phyloP scores from a whole-genome alignment of 2,888 invertebrate species.

The Apotomis betuletana region DNA sequence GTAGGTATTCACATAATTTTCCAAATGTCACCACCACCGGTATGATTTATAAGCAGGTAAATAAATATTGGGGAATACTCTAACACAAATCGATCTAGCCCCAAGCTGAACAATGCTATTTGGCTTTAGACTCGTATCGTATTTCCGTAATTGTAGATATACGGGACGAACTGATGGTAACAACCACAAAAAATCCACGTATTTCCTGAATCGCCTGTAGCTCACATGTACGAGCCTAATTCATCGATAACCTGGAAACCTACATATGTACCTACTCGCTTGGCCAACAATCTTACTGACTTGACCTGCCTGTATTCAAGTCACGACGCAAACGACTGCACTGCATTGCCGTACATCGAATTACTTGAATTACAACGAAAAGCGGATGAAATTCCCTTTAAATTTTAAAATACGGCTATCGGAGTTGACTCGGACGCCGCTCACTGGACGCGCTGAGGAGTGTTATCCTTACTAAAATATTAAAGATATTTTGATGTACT shows the following conservation, averaged over 20 bases:
- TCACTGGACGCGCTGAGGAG: slow-evolving; percentile 4
- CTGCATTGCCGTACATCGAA: slow-evolving; percentile 35
- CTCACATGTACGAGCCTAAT: background rate
- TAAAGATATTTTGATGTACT: background rate
- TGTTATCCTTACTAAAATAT: background rate
- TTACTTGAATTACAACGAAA: slow-evolving; percentile 36
- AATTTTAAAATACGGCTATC: slow-evolving; percentile 19
- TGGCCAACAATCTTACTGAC: slow-evolving; percentile 9
- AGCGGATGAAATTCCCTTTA: slow-evolving; percentile 29
- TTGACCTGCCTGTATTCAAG: slow-evolving; percentile 11
- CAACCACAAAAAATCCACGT: too few species aligned
- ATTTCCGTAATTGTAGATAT: too few species aligned
- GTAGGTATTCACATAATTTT: too few species aligned
- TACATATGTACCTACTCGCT: background rate
- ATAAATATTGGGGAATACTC: too few species aligned
- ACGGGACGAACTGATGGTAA: too few species aligned
- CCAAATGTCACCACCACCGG: too few species aligned
- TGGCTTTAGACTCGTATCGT: too few species aligned
- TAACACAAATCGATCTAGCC: too few species aligned
- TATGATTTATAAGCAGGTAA: too few species aligned
- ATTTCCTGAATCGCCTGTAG: background rate
- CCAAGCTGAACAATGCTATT: too few species aligned
- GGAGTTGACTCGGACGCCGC: background rate
- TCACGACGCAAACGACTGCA: slow-evolving; percentile 31
- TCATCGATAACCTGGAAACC: background rate